Conservation (phyloP, 2,797 vertebrate genomes). For the Poecilia wingei region DNA sequence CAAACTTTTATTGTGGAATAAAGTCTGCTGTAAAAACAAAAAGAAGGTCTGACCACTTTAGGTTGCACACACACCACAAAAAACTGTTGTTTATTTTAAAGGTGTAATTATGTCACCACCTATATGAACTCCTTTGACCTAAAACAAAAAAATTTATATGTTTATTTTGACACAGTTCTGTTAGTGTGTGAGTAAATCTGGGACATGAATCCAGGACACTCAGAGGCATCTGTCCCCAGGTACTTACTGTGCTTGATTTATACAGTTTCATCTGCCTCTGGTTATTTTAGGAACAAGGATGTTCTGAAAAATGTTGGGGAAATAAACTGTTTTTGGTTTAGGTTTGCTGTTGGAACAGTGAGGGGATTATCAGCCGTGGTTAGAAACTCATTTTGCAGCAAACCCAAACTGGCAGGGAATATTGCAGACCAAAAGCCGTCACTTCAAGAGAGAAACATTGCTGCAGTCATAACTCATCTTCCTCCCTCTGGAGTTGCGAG, state of each 20-base stretch:
- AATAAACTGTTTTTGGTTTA: constrained; percentile 18
- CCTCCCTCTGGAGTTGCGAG: constrained; percentile 17
- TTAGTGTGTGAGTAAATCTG: constrained; percentile 63
- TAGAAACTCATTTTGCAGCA: not conserved
- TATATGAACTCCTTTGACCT: constrained; percentile 30
- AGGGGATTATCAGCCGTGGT: not conserved
- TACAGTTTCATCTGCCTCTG: constrained; percentile 55
- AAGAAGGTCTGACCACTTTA: not conserved
- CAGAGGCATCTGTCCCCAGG: constrained; percentile 58
- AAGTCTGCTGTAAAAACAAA: constrained; percentile 27
- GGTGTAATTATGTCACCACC: constrained; percentile 12
- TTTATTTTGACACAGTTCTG: constrained; percentile 60
- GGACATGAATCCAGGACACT: constrained; percentile 80
- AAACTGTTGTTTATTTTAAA: constrained; percentile 3
- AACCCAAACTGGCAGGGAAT: not conserved
- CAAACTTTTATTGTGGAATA: constrained; percentile 35
- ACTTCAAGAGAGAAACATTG: not conserved
- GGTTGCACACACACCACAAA: not conserved
- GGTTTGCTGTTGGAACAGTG: not conserved
- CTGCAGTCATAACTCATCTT: constrained; percentile 23
- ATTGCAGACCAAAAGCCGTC: constrained; percentile 4
- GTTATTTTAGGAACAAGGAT: constrained; percentile 69
- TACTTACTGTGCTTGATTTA: constrained; percentile 74
- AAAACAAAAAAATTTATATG: constrained; percentile 43
- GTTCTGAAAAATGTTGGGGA: constrained; percentile 36